These are phyloP conservation scores for Phataginus tetradactyla DNA, from an alignment of 2,797 vertebrate species.

Conservation along the genomic window DNA sequence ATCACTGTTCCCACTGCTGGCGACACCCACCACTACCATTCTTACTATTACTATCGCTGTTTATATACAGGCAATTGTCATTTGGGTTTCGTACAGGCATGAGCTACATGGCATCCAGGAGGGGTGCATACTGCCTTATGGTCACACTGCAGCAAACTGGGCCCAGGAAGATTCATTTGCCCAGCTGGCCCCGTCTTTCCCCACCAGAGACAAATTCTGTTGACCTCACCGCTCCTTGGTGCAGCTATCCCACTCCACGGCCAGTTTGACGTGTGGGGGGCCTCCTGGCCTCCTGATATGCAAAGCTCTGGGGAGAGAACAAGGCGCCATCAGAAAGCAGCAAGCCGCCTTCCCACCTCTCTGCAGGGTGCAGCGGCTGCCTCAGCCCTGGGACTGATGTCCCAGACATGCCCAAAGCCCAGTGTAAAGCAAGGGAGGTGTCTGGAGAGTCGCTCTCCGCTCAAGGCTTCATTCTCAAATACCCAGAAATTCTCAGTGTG, in stretches of 20 bases:
- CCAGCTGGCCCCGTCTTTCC: background rate
- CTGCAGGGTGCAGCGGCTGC: background rate
- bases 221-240: conserved; percentile 92
- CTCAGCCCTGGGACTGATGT: background rate
- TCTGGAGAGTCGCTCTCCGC: background rate
- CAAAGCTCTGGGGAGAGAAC: conserved; percentile 87
- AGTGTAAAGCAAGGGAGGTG: background rate
- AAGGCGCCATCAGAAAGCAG: background rate
- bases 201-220: accelerated
- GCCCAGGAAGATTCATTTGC: background rate
- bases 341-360: background rate
- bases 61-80: background rate
- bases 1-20: accelerated
- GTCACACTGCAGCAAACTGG: too few relatives aligned
- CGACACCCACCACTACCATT: background rate
- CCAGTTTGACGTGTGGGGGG: conserved; percentile 92
- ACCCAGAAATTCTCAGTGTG: background rate
- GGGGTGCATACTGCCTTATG: too few relatives aligned
- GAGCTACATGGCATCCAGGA: accelerated
- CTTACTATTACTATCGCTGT: too few relatives aligned
- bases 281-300: conserved; percentile 90
- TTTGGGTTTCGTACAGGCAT: background rate
- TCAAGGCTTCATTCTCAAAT: background rate
- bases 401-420: background rate
- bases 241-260: conserved; percentile 92